Evolutionary conservation across 2,113 vertebrate species (phyloP), one percentile per base, ranked within the genome.

Genomic region (Bos indicus): DNA sequence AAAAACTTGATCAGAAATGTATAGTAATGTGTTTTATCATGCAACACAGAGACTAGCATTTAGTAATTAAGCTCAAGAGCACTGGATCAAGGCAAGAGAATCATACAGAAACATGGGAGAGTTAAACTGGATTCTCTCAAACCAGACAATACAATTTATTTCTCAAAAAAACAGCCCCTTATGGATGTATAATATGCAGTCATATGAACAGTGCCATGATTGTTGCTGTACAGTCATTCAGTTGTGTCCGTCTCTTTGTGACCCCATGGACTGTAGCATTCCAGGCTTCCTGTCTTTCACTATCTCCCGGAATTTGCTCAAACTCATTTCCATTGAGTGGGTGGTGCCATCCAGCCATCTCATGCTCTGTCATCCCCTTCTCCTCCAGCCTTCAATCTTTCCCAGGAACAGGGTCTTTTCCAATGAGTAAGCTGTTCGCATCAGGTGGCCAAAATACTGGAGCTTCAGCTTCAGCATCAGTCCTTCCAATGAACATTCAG

Each of bases 61-160:
- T 85, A 90, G 10, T 74, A 60, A 3, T 62, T 98, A 40, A 16
- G 16, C 33, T 71, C 71, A 56, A 54, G 13, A 67, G 56, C 81
- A 40, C 23, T 71, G 67, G n/a, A 8, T 57, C 33, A 95, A 88
- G 59, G 26, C 28, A 56, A 28, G 33, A 64, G 51, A 84, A 84
- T 15, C 21, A 7, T 77, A 52, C 8, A 33, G 23, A 89, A 88
- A 82, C 19, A 91, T 9, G 25, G 11, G 3, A 92, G 43, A 90
- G 3, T 36, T 74, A 81, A 89, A 92, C n/a, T 28, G 56, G 30
- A 86, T 81, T 88, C n/a, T 77, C 9, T 46, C 25, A 94, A 17
- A 93, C 3, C 23, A 84, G 26, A 52, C 6, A 82, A 82, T 84
- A 88, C 59, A 78, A 43, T 81, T 93, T 91, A 2, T 86, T 95